A percentile compares a stretch with the other conserved stretches of the same genome.
Conservation (phyloP, 2,113 vertebrate species). For the Percopsis transmontana region DNA sequence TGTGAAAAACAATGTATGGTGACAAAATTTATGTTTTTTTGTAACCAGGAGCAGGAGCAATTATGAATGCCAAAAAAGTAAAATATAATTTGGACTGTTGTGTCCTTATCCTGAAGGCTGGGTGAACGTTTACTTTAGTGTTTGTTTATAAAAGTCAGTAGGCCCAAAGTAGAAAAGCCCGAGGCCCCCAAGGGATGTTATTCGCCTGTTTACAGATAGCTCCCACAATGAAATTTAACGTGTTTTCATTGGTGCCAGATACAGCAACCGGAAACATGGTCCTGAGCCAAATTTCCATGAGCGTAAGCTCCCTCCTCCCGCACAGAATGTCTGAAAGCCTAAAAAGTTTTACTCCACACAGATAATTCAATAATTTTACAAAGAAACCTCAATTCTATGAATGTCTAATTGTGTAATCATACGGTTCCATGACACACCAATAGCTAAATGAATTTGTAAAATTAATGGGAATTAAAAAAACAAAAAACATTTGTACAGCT, state of each 20-base stretch:
- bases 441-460: too few species aligned
- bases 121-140: conserved; percentile 46
- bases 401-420: too few species aligned
- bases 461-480: too few species aligned
- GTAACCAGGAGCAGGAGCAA: too few species aligned
- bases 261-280: conserved; percentile 69
- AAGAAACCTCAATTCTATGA: neutral
- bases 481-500: too few species aligned
- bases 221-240: conserved; percentile 68
- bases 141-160: conserved; percentile 54
- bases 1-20: too few species aligned
- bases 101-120: conserved; percentile 32
- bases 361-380: neutral
- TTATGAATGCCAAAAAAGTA: too few species aligned
- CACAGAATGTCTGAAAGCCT: neutral
- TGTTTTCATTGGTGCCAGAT: conserved; percentile 62
- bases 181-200: conserved; percentile 54
- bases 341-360: neutral
- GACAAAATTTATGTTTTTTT: too few species aligned
- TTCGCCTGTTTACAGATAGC: conserved; percentile 75
- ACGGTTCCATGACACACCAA: neutral
- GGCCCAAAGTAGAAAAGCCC: conserved; percentile 50
- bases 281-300: conserved; percentile 78
- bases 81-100: too few species aligned
- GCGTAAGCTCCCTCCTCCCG: conserved; percentile 37